phyloP scores from a whole-genome alignment of 2,113 vertebrate species.

The Athene cunicularia region DNA sequence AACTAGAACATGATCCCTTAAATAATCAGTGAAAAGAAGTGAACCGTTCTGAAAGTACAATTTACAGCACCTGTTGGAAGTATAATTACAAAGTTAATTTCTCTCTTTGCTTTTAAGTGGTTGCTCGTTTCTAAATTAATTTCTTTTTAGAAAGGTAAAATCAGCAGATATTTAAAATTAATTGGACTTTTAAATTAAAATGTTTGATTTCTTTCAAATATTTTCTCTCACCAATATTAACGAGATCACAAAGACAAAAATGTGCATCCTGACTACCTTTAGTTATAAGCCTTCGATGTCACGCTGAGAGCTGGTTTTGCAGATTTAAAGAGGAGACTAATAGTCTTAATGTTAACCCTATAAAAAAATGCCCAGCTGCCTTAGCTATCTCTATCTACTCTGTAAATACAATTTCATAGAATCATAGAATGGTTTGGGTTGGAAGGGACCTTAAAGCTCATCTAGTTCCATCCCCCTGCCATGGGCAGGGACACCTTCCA shows the following conservation, averaged over 20 bases:
- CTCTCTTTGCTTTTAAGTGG: neutral
- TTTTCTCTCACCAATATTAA: neutral
- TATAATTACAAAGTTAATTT: neutral
- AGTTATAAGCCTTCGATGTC: neutral
- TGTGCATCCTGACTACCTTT: neutral
- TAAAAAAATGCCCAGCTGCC: neutral
- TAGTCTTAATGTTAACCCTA: neutral
- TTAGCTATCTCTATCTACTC: neutral
- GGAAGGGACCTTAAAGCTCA: too few relatives aligned
- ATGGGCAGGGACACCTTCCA: too few relatives aligned
- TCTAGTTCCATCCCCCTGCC: too few relatives aligned
- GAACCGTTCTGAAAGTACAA: neutral
- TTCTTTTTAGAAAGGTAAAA: neutral
- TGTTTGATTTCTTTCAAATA: neutral
- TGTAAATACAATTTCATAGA: neutral
- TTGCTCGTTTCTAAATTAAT: neutral
- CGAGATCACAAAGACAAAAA: neutral
- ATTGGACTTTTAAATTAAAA: neutral
- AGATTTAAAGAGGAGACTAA: neutral
- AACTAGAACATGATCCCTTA: neutral
- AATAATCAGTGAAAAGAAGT: neutral
- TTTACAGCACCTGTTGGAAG: neutral
- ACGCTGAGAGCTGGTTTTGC: neutral
- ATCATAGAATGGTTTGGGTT: too few relatives aligned
- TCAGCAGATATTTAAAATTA: neutral